Conservation (phyloP, 2,888 invertebrate species). For the Deroplatys truncata region DNA sequence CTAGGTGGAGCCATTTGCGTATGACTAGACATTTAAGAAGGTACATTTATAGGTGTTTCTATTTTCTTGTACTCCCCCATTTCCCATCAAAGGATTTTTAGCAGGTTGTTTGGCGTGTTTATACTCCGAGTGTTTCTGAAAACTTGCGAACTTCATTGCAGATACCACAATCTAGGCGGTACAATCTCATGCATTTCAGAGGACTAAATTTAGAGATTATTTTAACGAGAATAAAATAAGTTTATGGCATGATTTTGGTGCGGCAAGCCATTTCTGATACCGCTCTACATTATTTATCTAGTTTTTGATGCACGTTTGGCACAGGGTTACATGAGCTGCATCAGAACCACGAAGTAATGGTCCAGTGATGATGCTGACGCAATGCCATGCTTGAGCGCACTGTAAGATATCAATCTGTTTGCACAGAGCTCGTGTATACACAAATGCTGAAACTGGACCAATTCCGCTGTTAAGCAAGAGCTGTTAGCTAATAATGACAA, state of each 20-base stretch:
- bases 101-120: no score
- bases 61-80: no score
- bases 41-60: no score
- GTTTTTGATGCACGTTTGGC: not conserved
- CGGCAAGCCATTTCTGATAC: not conserved
- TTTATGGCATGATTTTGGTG: not conserved
- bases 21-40: no score
- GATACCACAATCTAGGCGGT: not conserved
- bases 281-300: not conserved
- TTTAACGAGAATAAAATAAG: not conserved
- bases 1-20: no score
- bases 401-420: not conserved
- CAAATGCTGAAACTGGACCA: not conserved
- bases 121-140: no score
- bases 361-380: not conserved
- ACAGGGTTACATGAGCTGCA: not conserved
- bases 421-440: not conserved
- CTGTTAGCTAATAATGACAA: not conserved
- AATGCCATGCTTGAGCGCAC: not conserved
- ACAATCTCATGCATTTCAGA: not conserved
- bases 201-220: not conserved
- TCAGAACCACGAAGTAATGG: not conserved
- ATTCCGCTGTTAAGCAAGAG: not conserved
- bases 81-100: no score
- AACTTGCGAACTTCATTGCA: no score